phyloP scores from a whole-genome alignment of 2,888 invertebrate genomes.

The Apamea anceps region DNA sequence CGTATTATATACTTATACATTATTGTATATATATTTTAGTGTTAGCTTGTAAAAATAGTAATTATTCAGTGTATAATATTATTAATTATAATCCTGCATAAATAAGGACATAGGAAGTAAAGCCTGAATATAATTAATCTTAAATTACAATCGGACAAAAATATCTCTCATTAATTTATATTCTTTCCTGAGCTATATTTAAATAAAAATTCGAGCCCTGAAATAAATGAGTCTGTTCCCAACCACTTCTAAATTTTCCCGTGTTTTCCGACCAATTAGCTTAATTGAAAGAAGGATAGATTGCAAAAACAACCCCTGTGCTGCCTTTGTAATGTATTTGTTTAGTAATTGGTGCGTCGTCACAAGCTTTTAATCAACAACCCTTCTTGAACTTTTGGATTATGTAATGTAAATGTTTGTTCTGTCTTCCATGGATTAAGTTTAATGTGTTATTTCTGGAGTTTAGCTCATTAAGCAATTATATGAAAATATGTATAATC shows the following conservation, averaged over 20 bases:
- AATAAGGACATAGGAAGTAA: background rate
- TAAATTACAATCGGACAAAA: conserved; percentile 22
- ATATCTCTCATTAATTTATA: conserved; percentile 27
- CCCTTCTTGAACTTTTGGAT: conserved; percentile 21
- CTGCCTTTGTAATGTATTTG: conserved; percentile 55
- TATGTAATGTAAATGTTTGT: conserved; percentile 32
- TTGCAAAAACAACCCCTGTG: conserved; percentile 59
- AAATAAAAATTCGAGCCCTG: conserved; percentile 30
- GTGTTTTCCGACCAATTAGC: conserved; percentile 61
- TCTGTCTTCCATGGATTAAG: conserved; percentile 3
- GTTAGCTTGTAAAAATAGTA: too few relatives aligned
- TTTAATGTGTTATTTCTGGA: background rate
- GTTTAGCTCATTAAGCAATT: background rate
- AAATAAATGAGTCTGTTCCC: conserved; percentile 51
- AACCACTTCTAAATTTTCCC: conserved; percentile 57
- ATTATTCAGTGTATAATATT: too few relatives aligned
- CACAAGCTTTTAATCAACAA: conserved; percentile 36
- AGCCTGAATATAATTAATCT: conserved; percentile 4
- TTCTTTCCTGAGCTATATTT: conserved; percentile 7
- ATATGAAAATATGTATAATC: background rate
- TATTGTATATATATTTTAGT: too few relatives aligned
- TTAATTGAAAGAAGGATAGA: conserved; percentile 64
- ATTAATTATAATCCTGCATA: background rate
- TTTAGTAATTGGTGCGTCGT: conserved; percentile 46
- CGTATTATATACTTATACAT: too few relatives aligned